A percentile compares a stretch with the other conserved stretches of the same genome.
Evolutionary conservation across 2,113 vertebrate species (phyloP).

Genomic region (Corythornis madagascariensis): DNA sequence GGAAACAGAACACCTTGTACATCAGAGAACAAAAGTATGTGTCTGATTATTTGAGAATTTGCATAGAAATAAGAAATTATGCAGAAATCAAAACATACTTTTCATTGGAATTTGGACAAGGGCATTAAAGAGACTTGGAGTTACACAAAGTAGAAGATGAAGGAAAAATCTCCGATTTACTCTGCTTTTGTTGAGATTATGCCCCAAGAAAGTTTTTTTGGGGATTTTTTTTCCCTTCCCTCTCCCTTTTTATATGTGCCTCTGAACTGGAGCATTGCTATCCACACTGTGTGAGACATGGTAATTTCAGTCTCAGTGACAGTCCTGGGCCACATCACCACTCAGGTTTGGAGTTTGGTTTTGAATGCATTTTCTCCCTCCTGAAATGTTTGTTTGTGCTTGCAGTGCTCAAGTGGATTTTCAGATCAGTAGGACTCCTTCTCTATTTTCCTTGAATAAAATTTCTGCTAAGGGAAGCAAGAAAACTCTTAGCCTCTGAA

Average conservation of each 20-base stretch:
- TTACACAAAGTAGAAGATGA: background rate
- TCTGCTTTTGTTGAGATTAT: background rate
- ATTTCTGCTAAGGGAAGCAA: background rate
- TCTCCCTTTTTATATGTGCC: background rate
- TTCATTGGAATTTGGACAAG: constrained; percentile 13
- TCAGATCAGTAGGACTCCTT: background rate
- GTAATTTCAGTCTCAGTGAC: background rate
- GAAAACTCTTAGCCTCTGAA: background rate
- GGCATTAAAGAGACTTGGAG: background rate
- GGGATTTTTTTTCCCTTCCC: background rate
- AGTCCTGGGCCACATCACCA: background rate
- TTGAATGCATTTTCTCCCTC: background rate
- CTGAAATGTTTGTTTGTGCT: background rate
- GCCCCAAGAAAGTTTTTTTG: background rate
- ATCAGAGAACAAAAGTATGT: constrained; percentile 54
- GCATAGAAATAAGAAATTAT: constrained; percentile 69
- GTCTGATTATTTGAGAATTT: constrained; percentile 63
- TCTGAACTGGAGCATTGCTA: background rate
- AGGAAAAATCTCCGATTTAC: background rate
- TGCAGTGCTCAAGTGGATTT: background rate
- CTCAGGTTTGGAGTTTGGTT: background rate
- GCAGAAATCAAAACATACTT: constrained; percentile 44
- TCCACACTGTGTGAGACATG: background rate
- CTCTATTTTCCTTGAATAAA: background rate
- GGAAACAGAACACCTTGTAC: constrained; percentile 48